Base-by-base conservation (phyloP, 2,797 vertebrate genomes). In the Saxicola maurus region DNA sequence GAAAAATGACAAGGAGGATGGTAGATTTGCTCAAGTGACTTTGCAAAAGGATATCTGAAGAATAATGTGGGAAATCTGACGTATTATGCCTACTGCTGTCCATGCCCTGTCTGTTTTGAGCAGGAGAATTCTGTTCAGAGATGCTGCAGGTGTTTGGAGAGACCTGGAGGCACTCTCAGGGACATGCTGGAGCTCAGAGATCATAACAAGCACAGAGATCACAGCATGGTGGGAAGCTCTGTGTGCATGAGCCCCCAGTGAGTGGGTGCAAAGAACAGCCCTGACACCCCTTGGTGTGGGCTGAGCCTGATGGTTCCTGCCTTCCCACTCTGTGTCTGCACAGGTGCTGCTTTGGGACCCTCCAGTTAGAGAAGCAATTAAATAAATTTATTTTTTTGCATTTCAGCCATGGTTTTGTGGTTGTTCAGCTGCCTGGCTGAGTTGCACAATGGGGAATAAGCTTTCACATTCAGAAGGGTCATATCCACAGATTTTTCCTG, bases 321-420 rank as follows among this genome's bases (percentile, higher is more conserved):
- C 0, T 19, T 33, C 33, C 40, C 3, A 4, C 8, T 59, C n/a
- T 9, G 14, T 35, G 21, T 53, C 33, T 30, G 42, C 30, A 21
- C 7, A 8, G 17, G 4, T 13, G 38, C 1, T 52, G 66, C 5
- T 30, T 17, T 6, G 11, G 37, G 24, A 45, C 31, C 38, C 30
- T 33, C 14, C 0, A 0, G 8, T 18, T 15, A 45, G 2, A 0
- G 0, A 46, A 3, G 2, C 2, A 65, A 52, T 18, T 1, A 45
- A 78, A 52, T 16, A 51, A 30, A 51, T 20, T 18, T 6, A 10
- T 20, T 1, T 2, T 42, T 48, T 48, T 43, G 23, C 15, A 37
- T 56, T 64, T 77, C 37, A 31, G 43, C 8, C 9, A 4, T 8
- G 6, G 16, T 43, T 48, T 71, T 56, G 9, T 37, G 27, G 23